Conservation (phyloP, 2,113 vertebrate genomes). For the Argyrosomus japonicus region DNA sequence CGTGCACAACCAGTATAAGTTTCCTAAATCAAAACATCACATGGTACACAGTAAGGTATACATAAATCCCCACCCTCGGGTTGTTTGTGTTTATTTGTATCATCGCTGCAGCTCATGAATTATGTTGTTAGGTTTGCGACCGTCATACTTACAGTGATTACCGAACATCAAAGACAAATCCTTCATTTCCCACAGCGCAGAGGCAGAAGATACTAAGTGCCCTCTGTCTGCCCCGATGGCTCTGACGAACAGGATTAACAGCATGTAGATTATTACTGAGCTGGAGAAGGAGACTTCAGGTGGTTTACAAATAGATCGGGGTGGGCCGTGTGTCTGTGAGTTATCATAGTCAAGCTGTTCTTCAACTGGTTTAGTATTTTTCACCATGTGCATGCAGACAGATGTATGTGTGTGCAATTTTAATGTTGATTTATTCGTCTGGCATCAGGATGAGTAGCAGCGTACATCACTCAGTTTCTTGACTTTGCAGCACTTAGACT, state of each 20-base stretch:
- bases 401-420: slow-evolving; percentile 4
- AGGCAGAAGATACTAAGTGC: slow-evolving; percentile 31
- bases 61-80: not conserved
- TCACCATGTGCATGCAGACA: not conserved
- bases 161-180: slow-evolving; percentile 73
- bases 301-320: slow-evolving; percentile 30
- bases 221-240: slow-evolving; percentile 47
- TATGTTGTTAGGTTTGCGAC: slow-evolving; percentile 43
- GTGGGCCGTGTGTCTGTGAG: not conserved
- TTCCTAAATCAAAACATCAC: not conserved
- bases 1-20: not conserved
- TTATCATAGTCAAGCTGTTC: slow-evolving; percentile 8
- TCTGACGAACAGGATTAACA: slow-evolving; percentile 58
- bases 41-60: not conserved
- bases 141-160: slow-evolving; percentile 61
- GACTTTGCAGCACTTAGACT: slow-evolving; percentile 29
- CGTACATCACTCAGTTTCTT: slow-evolving; percentile 6
- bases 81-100: slow-evolving; percentile 36
- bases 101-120: slow-evolving; percentile 33
- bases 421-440: slow-evolving; percentile 26
- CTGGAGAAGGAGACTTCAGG: slow-evolving; percentile 39
- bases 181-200: slow-evolving; percentile 52
- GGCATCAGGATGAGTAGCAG: not conserved
- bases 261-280: slow-evolving; percentile 44
- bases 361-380: slow-evolving; percentile 11